Evolutionary conservation across 2,113 vertebrate genomes (phyloP).

Genomic region (Podiceps cristatus): DNA sequence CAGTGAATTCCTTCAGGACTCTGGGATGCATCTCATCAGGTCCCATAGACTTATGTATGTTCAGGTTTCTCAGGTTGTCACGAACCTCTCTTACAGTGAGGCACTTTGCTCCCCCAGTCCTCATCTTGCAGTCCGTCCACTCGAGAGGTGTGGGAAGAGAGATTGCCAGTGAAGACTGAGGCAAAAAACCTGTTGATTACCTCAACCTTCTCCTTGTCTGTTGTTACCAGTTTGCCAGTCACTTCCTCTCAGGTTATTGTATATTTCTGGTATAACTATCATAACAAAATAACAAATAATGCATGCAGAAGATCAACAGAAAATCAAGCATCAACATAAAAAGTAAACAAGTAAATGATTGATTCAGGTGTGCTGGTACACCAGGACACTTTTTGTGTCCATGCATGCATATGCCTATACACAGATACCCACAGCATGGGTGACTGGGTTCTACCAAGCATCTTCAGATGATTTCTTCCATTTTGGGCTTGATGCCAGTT

Average conservation of each 20-base stretch:
- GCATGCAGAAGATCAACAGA: neutral
- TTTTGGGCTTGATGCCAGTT: neutral
- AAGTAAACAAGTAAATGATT: neutral
- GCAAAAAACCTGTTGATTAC: too few species aligned
- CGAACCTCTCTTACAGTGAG: too few species aligned
- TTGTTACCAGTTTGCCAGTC: too few species aligned
- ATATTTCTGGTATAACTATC: neutral
- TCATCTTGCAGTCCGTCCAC: too few species aligned
- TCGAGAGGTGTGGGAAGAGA: too few species aligned
- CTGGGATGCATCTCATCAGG: too few species aligned
- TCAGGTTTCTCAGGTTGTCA: too few species aligned
- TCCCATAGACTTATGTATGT: too few species aligned
- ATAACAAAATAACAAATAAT: neutral
- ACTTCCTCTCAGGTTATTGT: neutral
- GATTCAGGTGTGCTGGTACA: accelerated
- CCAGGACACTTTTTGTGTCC: neutral
- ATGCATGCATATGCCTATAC: neutral
- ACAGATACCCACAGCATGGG: accelerated
- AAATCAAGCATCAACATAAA: neutral
- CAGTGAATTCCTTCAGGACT: too few species aligned
- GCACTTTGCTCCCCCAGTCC: too few species aligned
- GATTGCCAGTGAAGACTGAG: too few species aligned
- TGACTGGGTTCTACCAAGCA: neutral
- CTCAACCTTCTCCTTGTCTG: too few species aligned
- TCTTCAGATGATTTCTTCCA: neutral